A percentile compares a stretch with the other conserved stretches of the same genome.
These are phyloP conservation scores for Albula glossodonta DNA, from an alignment of 2,113 vertebrate species.

Conservation along the genomic window DNA sequence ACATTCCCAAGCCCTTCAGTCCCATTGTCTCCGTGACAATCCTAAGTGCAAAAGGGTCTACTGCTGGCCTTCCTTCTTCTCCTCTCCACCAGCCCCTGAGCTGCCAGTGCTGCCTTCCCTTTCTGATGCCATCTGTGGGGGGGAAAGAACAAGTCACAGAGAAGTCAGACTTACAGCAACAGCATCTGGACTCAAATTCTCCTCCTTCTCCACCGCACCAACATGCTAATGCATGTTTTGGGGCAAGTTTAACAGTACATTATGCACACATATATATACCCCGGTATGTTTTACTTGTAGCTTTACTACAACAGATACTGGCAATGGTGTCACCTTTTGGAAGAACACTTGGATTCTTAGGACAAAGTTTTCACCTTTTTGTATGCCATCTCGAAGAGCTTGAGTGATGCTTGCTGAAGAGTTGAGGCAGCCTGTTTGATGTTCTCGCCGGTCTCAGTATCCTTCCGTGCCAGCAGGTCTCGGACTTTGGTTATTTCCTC, in stretches of 20 bases:
- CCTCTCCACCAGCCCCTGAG: conserved; percentile 80
- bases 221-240: too few species aligned
- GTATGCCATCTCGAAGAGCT: conserved; percentile 98
- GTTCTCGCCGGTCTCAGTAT: conserved; percentile 91
- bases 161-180: not conserved
- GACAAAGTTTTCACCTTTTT: conserved; percentile 82
- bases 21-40: conserved; percentile 48
- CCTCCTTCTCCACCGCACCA: too few species aligned
- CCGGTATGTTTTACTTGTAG: too few species aligned
- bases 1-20: conserved; percentile 72
- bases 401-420: conserved; percentile 93
- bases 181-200: not conserved
- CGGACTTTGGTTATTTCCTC: conserved; percentile 92
- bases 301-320: too few species aligned
- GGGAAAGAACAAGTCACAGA: conserved; percentile 25
- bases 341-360: too few species aligned
- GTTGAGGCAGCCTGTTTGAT: conserved; percentile 88
- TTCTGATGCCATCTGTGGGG: conserved; percentile 91
- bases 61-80: conserved; percentile 93
- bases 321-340: not conserved
- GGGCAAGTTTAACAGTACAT: too few species aligned
- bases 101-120: conserved; percentile 77
- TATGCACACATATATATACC: too few species aligned
- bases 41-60: conserved; percentile 64
- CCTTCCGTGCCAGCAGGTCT: conserved; percentile 89